phyloP scores from a whole-genome alignment of 2,113 vertebrate species.

The Dunckerocampus dactyliophorus region DNA sequence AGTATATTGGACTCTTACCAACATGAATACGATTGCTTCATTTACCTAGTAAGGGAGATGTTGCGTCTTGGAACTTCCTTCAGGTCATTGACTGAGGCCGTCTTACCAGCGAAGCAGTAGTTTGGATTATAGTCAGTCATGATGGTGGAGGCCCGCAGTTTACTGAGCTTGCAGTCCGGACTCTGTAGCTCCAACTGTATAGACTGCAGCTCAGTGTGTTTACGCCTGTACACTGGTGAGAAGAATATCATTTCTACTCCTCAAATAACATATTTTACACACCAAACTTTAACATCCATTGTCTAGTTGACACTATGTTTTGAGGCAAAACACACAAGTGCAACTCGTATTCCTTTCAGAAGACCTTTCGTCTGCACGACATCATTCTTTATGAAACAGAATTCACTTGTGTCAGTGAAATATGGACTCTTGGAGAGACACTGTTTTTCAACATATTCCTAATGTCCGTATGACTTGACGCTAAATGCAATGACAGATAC shows the following conservation, averaged over 20 bases:
- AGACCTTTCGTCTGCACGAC: constrained; percentile 18
- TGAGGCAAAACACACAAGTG: constrained; percentile 11
- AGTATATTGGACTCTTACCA: too few species aligned
- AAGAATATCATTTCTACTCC: constrained; percentile 1
- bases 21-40: constrained; percentile 12
- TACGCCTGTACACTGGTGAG: constrained; percentile 87
- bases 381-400: constrained; percentile 8
- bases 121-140: constrained; percentile 99
- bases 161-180: constrained; percentile 97
- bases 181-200: constrained; percentile 98
- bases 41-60: constrained; percentile 92
- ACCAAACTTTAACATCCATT: constrained; percentile 11
- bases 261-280: constrained; percentile 14
- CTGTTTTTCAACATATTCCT: not conserved
- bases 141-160: constrained; percentile 94
- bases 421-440: constrained; percentile 8
- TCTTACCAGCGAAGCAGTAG: constrained; percentile 98
- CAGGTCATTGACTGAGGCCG: constrained; percentile 92
- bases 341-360: constrained; percentile 18
- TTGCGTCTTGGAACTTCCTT: constrained; percentile 95
- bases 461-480: not conserved
- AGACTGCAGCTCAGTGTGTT: constrained; percentile 96
- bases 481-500: not conserved
- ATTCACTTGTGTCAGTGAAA: constrained; percentile 15
- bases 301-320: constrained; percentile 20